Evolutionary conservation across 2,113 vertebrate genomes (phyloP).

Genomic region (Ptyas mucosa): DNA sequence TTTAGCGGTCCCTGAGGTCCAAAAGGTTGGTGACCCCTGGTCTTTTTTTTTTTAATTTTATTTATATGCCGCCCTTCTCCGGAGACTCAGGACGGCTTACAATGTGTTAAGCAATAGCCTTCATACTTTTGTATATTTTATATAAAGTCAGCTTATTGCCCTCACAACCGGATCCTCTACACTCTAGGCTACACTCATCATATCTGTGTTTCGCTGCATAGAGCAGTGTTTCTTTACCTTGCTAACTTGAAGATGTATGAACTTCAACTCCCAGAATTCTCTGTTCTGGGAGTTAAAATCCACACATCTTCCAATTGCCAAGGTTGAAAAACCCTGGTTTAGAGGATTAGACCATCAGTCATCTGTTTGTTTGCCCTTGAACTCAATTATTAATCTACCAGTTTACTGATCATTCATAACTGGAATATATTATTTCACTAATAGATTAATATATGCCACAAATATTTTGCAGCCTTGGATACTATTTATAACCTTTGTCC

Average conservation of each 20-base stretch:
- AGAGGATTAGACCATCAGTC: background rate
- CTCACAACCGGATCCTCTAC: no score
- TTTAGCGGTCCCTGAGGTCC: no score
- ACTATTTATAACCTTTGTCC: background rate
- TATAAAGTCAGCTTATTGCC: no score
- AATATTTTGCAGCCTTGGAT: background rate
- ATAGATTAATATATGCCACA: background rate
- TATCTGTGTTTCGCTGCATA: background rate
- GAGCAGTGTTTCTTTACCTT: background rate
- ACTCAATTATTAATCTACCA: background rate
- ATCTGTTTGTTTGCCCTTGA: background rate
- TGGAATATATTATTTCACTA: background rate
- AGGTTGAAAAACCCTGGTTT: background rate
- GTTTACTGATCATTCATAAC: background rate
- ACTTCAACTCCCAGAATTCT: background rate
- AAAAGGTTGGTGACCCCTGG: no score
- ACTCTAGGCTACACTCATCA: background rate
- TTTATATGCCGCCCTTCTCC: no score
- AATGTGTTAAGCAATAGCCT: no score
- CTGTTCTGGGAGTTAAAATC: no score
- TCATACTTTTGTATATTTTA: no score
- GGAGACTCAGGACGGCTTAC: no score
- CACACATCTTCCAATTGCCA: background rate
- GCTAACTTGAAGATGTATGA: background rate
- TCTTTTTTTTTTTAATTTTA: no score